Evolutionary conservation across 1,140 invertebrate species (phyloP).

Genomic region (silkworm (Bombyx mori)): DNA sequence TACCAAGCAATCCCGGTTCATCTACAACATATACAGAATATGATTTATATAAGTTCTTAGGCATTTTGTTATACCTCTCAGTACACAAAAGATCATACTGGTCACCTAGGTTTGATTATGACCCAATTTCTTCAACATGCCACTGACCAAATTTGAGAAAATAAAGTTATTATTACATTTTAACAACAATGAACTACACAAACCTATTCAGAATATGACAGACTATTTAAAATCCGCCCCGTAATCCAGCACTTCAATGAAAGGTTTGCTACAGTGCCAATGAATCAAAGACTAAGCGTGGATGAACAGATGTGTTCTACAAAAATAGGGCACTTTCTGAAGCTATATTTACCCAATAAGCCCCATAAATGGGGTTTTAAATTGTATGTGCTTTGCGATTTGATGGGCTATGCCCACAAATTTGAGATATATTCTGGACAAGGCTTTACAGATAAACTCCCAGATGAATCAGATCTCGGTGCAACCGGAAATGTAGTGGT

Average conservation of each 20-base stretch:
- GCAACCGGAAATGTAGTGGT: slow-evolving; percentile 27
- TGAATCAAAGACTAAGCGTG: slow-evolving; percentile 29
- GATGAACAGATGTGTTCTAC: slow-evolving; percentile 30
- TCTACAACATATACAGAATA: slow-evolving; percentile 21
- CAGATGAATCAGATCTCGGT: slow-evolving; percentile 28
- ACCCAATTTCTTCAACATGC: slow-evolving; percentile 33
- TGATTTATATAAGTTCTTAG: slow-evolving; percentile 27
- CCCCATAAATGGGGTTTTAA: slow-evolving; percentile 45
- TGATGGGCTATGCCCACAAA: slow-evolving; percentile 23
- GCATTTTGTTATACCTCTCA: slow-evolving; percentile 19
- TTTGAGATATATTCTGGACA: slow-evolving; percentile 24
- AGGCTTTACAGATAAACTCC: slow-evolving; percentile 17
- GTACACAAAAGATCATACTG: slow-evolving; percentile 7
- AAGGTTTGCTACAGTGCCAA: slow-evolving; percentile 37
- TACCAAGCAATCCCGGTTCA: slow-evolving; percentile 25
- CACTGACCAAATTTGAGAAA: slow-evolving; percentile 41
- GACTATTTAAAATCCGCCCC: slow-evolving; percentile 44
- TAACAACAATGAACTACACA: slow-evolving; percentile 31
- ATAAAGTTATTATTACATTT: slow-evolving; percentile 32
- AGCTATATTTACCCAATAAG: slow-evolving; percentile 28
- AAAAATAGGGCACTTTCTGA: slow-evolving; percentile 24
- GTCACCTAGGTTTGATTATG: slow-evolving; percentile 19
- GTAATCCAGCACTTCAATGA: slow-evolving; percentile 41
- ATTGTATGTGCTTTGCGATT: slow-evolving; percentile 28
- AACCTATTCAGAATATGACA: slow-evolving; percentile 40